A percentile compares a stretch with the other conserved stretches of the same genome.
phyloP scores from a whole-genome alignment of 2,888 invertebrate species.

The Noctua comes region DNA sequence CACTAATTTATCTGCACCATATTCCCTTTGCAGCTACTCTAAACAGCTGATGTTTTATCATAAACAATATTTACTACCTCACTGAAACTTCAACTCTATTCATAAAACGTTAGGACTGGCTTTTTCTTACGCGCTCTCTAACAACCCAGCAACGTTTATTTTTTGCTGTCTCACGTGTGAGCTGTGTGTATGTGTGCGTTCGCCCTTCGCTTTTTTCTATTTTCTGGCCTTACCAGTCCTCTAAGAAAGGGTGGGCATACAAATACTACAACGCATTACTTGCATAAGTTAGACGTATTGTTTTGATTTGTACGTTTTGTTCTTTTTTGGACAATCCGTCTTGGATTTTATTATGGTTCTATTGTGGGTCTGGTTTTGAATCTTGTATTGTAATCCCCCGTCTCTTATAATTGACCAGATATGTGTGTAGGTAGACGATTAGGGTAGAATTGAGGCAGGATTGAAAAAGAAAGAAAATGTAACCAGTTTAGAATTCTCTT shows the following conservation, averaged over 20 bases:
- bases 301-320: constrained; percentile 67
- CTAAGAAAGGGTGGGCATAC: constrained; percentile 75
- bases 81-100: constrained; percentile 48
- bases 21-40: constrained; percentile 71
- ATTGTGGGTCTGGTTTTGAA: constrained; percentile 57
- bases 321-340: constrained; percentile 63
- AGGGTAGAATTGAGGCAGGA: constrained; percentile 36
- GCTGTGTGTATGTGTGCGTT: constrained; percentile 62
- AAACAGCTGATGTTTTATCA: constrained; percentile 78
- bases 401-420: constrained; percentile 59
- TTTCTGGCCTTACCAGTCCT: constrained; percentile 71
- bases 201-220: constrained; percentile 70
- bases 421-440: constrained; percentile 59
- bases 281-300: constrained; percentile 70
- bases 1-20: constrained; percentile 74
- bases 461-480: constrained; percentile 34
- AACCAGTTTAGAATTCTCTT: constrained; percentile 46
- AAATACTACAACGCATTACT: constrained; percentile 72
- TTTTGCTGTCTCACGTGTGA: constrained; percentile 75
- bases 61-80: constrained; percentile 65
- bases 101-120: constrained; percentile 32
- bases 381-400: constrained; percentile 55
- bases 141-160: constrained; percentile 71
- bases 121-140: constrained; percentile 40
- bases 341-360: constrained; percentile 61